Evolutionary conservation across 2,113 vertebrate species (phyloP).

Genomic region (Scopus umbretta): DNA sequence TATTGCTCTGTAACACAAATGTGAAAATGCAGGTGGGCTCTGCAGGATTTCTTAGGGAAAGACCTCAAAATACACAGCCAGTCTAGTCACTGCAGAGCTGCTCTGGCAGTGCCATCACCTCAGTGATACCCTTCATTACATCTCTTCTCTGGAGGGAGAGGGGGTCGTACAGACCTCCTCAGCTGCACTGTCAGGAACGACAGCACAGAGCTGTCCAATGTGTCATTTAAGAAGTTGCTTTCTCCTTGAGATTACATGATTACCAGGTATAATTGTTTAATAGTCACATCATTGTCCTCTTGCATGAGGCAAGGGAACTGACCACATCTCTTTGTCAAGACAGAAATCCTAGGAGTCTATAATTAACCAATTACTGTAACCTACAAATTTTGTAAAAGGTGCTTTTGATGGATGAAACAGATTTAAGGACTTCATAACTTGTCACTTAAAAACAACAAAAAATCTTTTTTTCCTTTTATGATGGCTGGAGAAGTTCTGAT

Average conservation of each 20-base stretch:
- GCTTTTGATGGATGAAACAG: background rate
- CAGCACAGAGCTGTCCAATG: background rate
- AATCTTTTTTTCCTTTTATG: background rate
- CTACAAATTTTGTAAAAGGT: background rate
- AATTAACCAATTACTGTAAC: background rate
- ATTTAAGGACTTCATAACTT: background rate
- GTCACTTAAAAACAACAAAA: background rate
- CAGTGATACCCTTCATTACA: rapidly evolving
- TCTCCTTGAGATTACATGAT: conserved; percentile 61
- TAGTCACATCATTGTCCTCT: conserved; percentile 36
- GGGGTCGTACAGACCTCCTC: background rate
- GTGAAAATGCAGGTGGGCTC: background rate
- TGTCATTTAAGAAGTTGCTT: conserved; percentile 32
- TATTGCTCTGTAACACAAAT: rapidly evolving
- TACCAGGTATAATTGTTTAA: conserved; percentile 69
- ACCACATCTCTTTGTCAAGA: conserved; percentile 25
- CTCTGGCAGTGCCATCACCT: background rate
- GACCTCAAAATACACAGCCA: background rate
- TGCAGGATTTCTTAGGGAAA: background rate
- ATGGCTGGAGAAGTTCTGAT: background rate
- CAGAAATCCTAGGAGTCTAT: background rate
- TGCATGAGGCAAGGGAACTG: conserved; percentile 25
- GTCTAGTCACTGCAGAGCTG: background rate
- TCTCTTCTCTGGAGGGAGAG: background rate
- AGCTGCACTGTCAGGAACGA: background rate